phyloP scores from a whole-genome alignment of 2,113 vertebrate species.

The Apteryx owenii region DNA sequence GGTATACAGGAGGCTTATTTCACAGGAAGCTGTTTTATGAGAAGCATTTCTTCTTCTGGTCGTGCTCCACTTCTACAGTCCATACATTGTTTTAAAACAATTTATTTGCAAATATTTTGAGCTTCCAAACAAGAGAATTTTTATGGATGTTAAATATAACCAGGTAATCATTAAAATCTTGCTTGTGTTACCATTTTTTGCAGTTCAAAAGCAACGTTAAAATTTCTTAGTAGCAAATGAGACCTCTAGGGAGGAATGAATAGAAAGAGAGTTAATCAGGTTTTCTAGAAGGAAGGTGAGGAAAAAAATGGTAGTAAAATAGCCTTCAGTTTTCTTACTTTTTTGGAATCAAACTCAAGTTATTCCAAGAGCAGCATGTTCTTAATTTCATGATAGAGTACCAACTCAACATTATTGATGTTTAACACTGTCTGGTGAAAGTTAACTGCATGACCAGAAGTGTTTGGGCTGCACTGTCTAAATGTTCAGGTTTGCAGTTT shows the following conservation, averaged over 20 bases:
- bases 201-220: slow-evolving; percentile 72
- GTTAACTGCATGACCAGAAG: not conserved
- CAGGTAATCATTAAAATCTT: slow-evolving; percentile 79
- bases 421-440: not conserved
- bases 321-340: slow-evolving; percentile 4
- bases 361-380: not conserved
- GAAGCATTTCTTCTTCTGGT: not conserved
- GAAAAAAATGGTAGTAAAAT: not conserved
- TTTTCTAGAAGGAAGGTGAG: slow-evolving; percentile 3
- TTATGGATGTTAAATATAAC: slow-evolving; percentile 73
- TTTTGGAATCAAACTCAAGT: slow-evolving; percentile 35
- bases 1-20: not conserved
- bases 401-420: not conserved
- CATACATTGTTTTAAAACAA: slow-evolving; percentile 75
- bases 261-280: slow-evolving; percentile 63
- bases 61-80: not conserved
- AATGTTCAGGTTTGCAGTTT: not conserved
- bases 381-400: not conserved
- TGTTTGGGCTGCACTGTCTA: not conserved
- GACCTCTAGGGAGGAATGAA: slow-evolving; percentile 75
- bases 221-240: slow-evolving; percentile 77
- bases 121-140: slow-evolving; percentile 67
- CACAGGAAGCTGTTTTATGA: not conserved
- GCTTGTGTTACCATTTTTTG: slow-evolving; percentile 68
- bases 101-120: slow-evolving; percentile 73